Percentiles rank a stretch among this genome's conserved stretches.
These are phyloP conservation scores for Melieria crassipennis DNA, from an alignment of 2,888 invertebrate genomes.

Conservation along the genomic window DNA sequence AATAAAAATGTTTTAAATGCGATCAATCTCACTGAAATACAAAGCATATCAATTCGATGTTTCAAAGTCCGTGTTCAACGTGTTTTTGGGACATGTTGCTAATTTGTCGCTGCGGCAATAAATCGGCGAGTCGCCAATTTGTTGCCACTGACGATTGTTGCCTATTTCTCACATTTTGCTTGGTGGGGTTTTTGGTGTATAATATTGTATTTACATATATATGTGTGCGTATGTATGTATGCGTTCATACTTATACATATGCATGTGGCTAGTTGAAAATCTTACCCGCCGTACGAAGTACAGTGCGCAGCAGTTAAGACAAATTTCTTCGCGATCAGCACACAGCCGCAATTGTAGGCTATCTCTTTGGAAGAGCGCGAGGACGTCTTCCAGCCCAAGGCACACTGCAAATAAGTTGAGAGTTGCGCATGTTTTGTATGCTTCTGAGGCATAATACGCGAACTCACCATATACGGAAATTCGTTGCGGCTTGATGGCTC, in stretches of 20 bases:
- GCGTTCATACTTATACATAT: neutral
- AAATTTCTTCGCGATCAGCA: conserved; percentile 28
- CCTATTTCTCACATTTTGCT: too few relatives aligned
- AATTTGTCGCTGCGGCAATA: too few relatives aligned
- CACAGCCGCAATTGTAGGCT: conserved; percentile 35
- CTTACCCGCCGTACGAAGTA: conserved; percentile 31
- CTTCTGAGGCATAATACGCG: neutral
- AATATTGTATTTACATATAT: too few relatives aligned
- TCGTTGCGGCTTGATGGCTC: conserved; percentile 13
- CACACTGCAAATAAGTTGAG: conserved; percentile 19
- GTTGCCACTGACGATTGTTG: too few relatives aligned
- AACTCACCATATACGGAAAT: conserved; percentile 33
- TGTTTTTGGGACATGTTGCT: too few relatives aligned
- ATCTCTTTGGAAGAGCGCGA: neutral
- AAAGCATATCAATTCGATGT: too few relatives aligned
- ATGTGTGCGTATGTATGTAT: too few relatives aligned
- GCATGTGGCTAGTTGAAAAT: neutral
- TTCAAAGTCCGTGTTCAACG: too few relatives aligned
- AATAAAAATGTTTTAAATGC: too few relatives aligned
- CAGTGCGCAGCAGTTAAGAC: conserved; percentile 38
- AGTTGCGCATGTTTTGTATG: neutral
- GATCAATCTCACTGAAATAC: too few relatives aligned
- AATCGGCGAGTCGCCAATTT: too few relatives aligned
- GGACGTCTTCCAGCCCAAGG: conserved; percentile 28
- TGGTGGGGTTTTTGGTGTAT: too few relatives aligned